Conservation (phyloP, 1,140 invertebrate species). For the Leucophenga varia region DNA sequence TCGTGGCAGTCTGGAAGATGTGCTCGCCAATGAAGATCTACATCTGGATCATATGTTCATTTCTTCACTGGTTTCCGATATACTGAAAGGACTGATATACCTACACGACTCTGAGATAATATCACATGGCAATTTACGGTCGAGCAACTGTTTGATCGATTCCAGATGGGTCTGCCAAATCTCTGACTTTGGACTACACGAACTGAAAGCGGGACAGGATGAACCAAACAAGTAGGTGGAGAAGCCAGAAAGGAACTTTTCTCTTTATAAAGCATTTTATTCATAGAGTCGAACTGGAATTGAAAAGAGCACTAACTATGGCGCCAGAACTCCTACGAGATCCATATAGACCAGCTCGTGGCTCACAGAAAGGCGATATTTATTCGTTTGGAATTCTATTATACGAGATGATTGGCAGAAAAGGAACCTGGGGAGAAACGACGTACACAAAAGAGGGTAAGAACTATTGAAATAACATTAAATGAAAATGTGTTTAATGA, state of each 20-base stretch:
- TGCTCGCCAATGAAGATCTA: conserved; percentile 88
- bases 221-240: conserved; percentile 63
- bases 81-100: conserved; percentile 83
- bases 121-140: conserved; percentile 78
- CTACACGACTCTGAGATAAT: conserved; percentile 76
- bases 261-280: not conserved
- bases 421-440: conserved; percentile 77
- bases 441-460: conserved; percentile 63
- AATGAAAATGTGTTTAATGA: too few species aligned
- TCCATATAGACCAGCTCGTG: conserved; percentile 63
- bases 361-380: conserved; percentile 82
- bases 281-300: conserved; percentile 56
- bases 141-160: conserved; percentile 84
- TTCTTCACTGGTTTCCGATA: conserved; percentile 86
- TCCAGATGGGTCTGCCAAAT: conserved; percentile 85
- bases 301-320: conserved; percentile 77
- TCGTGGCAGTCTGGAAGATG: conserved; percentile 83
- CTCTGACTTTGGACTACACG: conserved; percentile 77
- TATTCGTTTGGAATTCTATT: conserved; percentile 90
- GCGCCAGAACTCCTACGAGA: conserved; percentile 82
- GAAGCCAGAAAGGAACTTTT: not conserved
- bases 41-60: conserved; percentile 94
- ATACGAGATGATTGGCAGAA: conserved; percentile 84
- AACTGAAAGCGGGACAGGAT: conserved; percentile 74
- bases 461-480: not conserved